phyloP scores from a whole-genome alignment of 2,888 invertebrate genomes.

The Osmoderma eremita region DNA sequence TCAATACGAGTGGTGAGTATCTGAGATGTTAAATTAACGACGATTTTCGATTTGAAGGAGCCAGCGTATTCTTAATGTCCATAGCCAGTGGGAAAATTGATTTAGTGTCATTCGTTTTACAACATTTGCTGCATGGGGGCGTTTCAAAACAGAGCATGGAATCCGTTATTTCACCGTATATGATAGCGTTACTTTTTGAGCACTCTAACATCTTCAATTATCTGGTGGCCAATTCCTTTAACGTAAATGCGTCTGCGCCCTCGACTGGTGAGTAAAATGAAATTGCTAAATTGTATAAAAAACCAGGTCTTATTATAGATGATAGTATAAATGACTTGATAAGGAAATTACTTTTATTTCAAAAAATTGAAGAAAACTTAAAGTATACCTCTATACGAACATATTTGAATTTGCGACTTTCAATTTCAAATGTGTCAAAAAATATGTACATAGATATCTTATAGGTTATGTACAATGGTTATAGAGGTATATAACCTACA shows the following conservation, averaged over 20 bases:
- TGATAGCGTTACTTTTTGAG: slow-evolving; percentile 56
- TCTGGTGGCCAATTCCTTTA: slow-evolving; percentile 55
- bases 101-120: slow-evolving; percentile 54
- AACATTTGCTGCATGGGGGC: slow-evolving; percentile 58
- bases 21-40: no score
- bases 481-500: no score
- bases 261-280: slow-evolving; percentile 52
- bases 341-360: no score
- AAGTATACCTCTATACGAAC: no score
- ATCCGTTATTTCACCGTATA: slow-evolving; percentile 56
- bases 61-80: slow-evolving; percentile 57
- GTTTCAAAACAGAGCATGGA: slow-evolving; percentile 58
- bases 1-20: background rate
- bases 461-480: no score
- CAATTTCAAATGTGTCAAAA: no score
- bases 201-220: slow-evolving; percentile 55
- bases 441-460: no score
- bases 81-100: slow-evolving; percentile 57
- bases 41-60: slow-evolving; percentile 50
- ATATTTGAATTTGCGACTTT: no score
- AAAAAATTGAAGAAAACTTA: no score
- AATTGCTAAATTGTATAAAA: slow-evolving; percentile 5
- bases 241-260: slow-evolving; percentile 51
- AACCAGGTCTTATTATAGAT: no score
- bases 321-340: no score